Evolutionary conservation across 2,888 invertebrate species (phyloP).

Genomic region (Agelastica alni): DNA sequence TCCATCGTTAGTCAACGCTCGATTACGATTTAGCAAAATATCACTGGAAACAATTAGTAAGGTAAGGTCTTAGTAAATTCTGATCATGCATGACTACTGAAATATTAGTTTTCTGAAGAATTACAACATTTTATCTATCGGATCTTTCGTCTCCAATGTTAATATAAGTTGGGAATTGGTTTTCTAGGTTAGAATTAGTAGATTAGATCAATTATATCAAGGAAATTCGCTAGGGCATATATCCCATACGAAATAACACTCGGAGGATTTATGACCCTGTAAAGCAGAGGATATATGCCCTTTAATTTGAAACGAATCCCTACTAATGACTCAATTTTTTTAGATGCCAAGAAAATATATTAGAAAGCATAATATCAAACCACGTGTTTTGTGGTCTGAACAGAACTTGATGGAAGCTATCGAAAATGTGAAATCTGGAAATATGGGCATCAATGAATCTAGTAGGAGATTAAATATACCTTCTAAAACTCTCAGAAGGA

Average conservation of each 20-base stretch:
- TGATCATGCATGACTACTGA: too few species aligned
- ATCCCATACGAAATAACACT: conserved; percentile 5
- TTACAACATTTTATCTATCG: too few species aligned
- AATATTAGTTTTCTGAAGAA: too few species aligned
- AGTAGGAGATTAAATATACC: neutral
- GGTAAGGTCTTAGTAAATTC: too few species aligned
- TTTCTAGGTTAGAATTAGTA: neutral
- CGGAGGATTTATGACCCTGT: conserved; percentile 1
- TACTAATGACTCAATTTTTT: neutral
- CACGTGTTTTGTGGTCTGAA: conserved; percentile 6
- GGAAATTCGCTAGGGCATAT: conserved; percentile 7
- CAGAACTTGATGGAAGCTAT: conserved; percentile 5
- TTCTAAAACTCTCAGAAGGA: conserved; percentile 1
- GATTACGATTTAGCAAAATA: neutral
- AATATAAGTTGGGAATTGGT: neutral
- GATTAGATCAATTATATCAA: neutral
- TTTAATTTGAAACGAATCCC: neutral
- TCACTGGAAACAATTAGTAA: too few species aligned
- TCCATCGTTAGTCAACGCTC: neutral
- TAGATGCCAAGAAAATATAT: conserved; percentile 9
- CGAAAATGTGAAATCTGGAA: conserved; percentile 3
- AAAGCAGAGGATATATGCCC: conserved; percentile 8
- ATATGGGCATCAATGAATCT: neutral
- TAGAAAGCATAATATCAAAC: conserved; percentile 5
- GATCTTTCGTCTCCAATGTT: neutral